These are phyloP conservation scores for Drosophila insularis DNA, from an alignment of 1,140 invertebrate genomes.

Conservation along the genomic window DNA sequence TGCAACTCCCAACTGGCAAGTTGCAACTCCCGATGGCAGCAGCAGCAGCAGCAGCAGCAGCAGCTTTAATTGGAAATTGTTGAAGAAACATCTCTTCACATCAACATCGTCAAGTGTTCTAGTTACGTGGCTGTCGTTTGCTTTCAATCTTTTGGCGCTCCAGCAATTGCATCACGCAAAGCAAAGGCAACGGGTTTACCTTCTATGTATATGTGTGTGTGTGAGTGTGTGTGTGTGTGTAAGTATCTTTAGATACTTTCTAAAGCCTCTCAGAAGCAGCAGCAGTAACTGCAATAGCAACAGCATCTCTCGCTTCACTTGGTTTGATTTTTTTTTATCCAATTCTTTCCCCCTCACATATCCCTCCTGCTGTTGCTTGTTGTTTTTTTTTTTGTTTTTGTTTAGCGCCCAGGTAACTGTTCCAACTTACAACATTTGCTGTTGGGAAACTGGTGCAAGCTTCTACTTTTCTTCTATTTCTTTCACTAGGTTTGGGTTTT, in stretches of 20 bases:
- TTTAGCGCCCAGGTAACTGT: constrained; percentile 77
- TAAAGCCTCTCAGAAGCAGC: constrained; percentile 47
- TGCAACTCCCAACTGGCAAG: constrained; percentile 16
- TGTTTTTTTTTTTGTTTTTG: constrained; percentile 49
- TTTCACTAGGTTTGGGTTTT: background rate
- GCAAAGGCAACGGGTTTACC: constrained; percentile 67
- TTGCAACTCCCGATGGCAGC: constrained; percentile 29
- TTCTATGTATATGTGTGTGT: constrained; percentile 18
- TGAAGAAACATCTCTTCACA: constrained; percentile 31
- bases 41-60: constrained; percentile 49
- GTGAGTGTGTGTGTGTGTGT: no score
- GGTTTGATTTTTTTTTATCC: constrained; percentile 35
- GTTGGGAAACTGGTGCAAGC: constrained; percentile 77
- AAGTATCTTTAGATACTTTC: constrained; percentile 71
- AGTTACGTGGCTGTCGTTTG: constrained; percentile 79
- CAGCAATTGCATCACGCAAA: constrained; percentile 79
- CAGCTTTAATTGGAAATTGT: constrained; percentile 65
- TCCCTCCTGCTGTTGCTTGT: constrained; percentile 28
- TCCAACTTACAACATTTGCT: constrained; percentile 49
- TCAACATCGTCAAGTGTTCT: constrained; percentile 74
- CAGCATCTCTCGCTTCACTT: constrained; percentile 52
- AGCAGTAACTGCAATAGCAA: background rate
- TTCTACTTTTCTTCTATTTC: constrained; percentile 33
- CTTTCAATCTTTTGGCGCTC: constrained; percentile 79
- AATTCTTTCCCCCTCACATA: background rate